phyloP scores from a whole-genome alignment of 2,113 vertebrate genomes.

The Semicossyphus pulcher region DNA sequence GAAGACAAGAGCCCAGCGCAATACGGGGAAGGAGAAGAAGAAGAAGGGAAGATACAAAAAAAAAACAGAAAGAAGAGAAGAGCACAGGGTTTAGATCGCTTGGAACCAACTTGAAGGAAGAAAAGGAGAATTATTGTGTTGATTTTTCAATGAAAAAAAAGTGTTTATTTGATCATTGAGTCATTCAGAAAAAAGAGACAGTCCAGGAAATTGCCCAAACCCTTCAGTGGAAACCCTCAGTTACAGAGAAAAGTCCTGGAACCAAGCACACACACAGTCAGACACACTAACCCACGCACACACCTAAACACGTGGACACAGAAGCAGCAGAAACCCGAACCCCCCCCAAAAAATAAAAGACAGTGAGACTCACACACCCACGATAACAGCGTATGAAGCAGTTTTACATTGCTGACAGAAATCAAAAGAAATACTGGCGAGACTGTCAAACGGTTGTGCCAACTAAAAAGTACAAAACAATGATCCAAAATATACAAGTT shows the following conservation, averaged over 20 bases:
- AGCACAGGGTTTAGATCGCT: constrained; percentile 93
- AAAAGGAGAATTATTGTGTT: constrained; percentile 91
- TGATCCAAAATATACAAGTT: constrained; percentile 96
- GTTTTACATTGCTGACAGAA: constrained; percentile 89
- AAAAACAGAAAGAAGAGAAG: constrained; percentile 73
- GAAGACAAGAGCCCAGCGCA: constrained; percentile 79
- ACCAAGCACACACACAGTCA: constrained; percentile 59
- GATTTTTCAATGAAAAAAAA: constrained; percentile 93
- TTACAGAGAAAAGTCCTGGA: constrained; percentile 77
- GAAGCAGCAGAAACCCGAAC: constrained; percentile 73
- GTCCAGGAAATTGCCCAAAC: constrained; percentile 90
- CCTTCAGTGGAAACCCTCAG: constrained; percentile 90
- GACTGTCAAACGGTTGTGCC: constrained; percentile 80
- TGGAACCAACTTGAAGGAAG: constrained; percentile 88
- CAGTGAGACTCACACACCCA: constrained; percentile 86
- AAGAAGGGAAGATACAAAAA: constrained; percentile 78
- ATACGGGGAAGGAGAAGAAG: constrained; percentile 36
- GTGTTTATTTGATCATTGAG: constrained; percentile 94
- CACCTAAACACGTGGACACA: constrained; percentile 58
- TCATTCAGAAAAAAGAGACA: constrained; percentile 89
- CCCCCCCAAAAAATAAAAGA: constrained; percentile 76
- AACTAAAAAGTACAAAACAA: constrained; percentile 89
- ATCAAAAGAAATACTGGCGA: constrained; percentile 84
- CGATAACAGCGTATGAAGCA: constrained; percentile 89
- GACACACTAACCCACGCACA: constrained; percentile 30